Percentiles rank a stretch among this genome's conserved stretches.
phyloP scores from a whole-genome alignment of 1,140 invertebrate genomes.

The Orchestia grillus region DNA sequence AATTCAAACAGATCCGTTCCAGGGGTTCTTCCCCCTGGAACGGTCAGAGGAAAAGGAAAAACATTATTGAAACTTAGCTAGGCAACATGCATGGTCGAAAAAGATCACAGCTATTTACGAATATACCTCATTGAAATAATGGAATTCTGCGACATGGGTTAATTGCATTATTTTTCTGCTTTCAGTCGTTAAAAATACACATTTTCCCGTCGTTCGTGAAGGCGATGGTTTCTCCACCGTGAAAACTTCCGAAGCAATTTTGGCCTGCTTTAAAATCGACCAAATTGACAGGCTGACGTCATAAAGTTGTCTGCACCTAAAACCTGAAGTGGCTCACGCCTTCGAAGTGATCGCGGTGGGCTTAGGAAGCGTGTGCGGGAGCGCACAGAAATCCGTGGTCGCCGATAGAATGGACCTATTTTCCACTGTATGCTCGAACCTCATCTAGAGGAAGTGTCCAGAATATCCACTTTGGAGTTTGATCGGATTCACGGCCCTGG shows the following conservation, averaged over 20 bases:
- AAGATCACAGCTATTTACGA: neutral
- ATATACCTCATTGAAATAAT: neutral
- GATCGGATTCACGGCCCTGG: conserved; percentile 10
- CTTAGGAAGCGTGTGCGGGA: neutral
- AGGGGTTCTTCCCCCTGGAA: too few relatives aligned
- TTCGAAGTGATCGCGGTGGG: neutral
- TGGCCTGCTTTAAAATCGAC: neutral
- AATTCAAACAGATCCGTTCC: too few relatives aligned
- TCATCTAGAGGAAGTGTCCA: conserved; percentile 29
- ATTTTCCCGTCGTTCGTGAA: neutral
- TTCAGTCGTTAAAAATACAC: neutral
- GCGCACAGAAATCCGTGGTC: neutral
- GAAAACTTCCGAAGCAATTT: neutral
- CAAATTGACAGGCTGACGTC: neutral
- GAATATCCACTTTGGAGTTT: conserved; percentile 28
- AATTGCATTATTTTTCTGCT: neutral
- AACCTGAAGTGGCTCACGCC: neutral
- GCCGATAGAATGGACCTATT: conserved; percentile 11
- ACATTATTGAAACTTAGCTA: too few relatives aligned
- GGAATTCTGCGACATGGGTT: neutral
- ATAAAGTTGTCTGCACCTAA: neutral
- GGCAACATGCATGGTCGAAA: neutral
- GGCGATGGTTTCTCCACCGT: neutral
- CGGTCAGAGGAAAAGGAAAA: too few relatives aligned
- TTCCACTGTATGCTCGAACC: conserved; percentile 20